Evolutionary conservation across 2,113 vertebrate species (phyloP).

Genomic region (Opisthocomus hoazin): DNA sequence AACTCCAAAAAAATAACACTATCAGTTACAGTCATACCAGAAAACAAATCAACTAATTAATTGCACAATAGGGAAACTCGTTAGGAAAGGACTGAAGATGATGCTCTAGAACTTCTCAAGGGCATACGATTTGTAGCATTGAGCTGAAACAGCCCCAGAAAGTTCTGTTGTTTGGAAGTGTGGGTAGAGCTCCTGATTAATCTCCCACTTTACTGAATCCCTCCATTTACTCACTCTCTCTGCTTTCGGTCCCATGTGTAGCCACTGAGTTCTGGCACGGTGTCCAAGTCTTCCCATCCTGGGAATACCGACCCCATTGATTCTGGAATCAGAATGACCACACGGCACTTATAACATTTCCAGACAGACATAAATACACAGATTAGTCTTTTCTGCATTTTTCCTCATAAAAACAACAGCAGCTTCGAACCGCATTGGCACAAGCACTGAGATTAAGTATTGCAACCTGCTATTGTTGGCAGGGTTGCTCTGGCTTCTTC

Average conservation of each 20-base stretch:
- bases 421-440: constrained; percentile 71
- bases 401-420: constrained; percentile 82
- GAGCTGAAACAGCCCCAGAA: neutral
- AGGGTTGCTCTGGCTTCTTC: constrained; percentile 63
- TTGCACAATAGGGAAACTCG: neutral
- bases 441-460: constrained; percentile 71
- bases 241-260: neutral
- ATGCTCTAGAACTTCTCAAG: neutral
- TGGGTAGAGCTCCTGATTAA: neutral
- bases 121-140: neutral
- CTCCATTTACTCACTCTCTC: neutral
- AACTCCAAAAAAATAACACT: neutral
- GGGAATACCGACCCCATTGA: constrained; percentile 58
- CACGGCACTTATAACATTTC: constrained; percentile 71
- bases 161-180: neutral
- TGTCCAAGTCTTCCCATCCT: constrained; percentile 49
- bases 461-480: constrained; percentile 81
- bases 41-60: neutral
- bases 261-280: neutral
- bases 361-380: constrained; percentile 80
- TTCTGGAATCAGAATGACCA: constrained; percentile 68
- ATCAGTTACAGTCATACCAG: neutral
- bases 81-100: neutral
- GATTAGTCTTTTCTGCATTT: constrained; percentile 77
- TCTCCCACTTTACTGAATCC: neutral